Evolutionary conservation across 2,113 vertebrate species (phyloP).

Genomic region (Suricata suricatta): DNA sequence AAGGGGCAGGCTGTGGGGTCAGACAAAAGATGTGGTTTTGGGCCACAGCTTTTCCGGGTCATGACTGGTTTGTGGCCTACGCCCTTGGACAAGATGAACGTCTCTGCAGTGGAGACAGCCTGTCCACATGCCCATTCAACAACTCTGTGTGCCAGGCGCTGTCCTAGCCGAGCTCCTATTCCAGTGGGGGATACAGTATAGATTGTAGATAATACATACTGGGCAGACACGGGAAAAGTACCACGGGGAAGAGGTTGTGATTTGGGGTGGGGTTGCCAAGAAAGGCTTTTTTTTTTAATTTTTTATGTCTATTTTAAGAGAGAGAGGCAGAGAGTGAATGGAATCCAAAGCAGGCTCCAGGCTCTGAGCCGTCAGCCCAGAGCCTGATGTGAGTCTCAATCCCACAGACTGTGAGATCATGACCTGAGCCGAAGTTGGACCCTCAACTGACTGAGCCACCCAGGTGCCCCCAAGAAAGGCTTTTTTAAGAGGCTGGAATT

Average conservation of each 20-base stretch:
- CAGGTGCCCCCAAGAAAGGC: too few species aligned
- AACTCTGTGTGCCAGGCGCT: neutral
- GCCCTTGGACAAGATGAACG: neutral
- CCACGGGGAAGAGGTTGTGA: neutral
- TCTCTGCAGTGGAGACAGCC: neutral
- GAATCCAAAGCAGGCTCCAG: too few species aligned
- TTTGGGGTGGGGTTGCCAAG: neutral
- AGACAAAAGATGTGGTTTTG: neutral
- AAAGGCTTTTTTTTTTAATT: neutral
- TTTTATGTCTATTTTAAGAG: too few species aligned
- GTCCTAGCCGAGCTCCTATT: neutral
- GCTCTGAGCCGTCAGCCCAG: too few species aligned
- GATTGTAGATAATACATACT: neutral
- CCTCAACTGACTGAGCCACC: too few species aligned
- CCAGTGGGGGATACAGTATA: neutral
- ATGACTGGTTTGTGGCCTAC: neutral
- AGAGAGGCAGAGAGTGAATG: too few species aligned
- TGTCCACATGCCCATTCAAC: neutral
- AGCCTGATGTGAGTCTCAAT: too few species aligned
- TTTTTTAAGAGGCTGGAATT: too few species aligned
- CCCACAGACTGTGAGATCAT: too few species aligned
- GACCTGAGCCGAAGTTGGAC: too few species aligned
- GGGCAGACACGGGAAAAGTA: neutral
- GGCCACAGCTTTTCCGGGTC: neutral
- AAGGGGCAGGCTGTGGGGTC: neutral